A percentile compares a stretch with the other conserved stretches of the same genome.
These are phyloP conservation scores for Nemotelus pantherinus DNA, from an alignment of 2,888 invertebrate genomes.

Conservation along the genomic window DNA sequence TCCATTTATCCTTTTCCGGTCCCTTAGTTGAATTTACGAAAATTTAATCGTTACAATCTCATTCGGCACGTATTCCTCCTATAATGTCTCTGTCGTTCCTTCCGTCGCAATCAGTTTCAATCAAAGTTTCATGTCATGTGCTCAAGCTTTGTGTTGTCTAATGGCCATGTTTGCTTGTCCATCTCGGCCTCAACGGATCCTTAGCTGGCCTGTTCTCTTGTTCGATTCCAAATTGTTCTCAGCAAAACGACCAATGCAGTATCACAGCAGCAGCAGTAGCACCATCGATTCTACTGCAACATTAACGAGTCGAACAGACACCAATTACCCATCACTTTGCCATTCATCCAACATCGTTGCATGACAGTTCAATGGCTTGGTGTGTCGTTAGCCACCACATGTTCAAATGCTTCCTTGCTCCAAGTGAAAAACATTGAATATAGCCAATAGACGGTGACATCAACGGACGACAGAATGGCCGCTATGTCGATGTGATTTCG, in stretches of 20 bases:
- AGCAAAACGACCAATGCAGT: neutral
- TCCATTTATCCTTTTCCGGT: too few species aligned
- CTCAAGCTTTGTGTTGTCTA: neutral
- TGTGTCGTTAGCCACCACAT: constrained; percentile 29
- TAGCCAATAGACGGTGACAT: too few species aligned
- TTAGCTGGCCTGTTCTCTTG: too few species aligned
- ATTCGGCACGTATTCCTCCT: too few species aligned
- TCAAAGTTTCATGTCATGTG: constrained; percentile 3
- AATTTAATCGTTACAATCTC: too few species aligned
- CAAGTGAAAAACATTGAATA: neutral
- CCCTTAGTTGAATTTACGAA: too few species aligned
- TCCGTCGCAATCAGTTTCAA: neutral
- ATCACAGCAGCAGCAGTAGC: neutral
- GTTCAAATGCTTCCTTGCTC: constrained; percentile 12
- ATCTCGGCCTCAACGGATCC: neutral
- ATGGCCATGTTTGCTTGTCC: neutral
- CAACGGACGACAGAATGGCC: too few species aligned
- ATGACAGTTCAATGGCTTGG: constrained; percentile 32
- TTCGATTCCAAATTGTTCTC: too few species aligned
- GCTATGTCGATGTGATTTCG: too few species aligned
- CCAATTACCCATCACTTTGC: constrained; percentile 21
- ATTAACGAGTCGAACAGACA: constrained; percentile 31
- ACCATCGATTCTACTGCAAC: constrained; percentile 14
- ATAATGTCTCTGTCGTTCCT: neutral
- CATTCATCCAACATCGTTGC: neutral